Evolutionary conservation across 2,888 invertebrate species (phyloP).

Genomic region (Tetranychus truncatus): DNA sequence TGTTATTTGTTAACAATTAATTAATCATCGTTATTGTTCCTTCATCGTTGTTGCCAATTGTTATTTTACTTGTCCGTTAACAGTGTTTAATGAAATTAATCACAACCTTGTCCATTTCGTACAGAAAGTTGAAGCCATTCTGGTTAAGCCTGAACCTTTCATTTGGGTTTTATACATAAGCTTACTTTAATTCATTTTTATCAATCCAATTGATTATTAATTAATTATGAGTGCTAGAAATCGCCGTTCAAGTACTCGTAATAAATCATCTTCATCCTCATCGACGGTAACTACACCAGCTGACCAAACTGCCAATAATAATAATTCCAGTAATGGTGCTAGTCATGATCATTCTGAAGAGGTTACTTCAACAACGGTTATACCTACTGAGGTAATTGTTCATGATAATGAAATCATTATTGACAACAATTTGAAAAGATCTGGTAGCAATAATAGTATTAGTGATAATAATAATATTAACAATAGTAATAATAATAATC

Average conservation of each 20-base stretch:
- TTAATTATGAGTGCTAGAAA: background rate
- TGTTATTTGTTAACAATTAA: background rate
- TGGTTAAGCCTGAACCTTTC: too few species aligned
- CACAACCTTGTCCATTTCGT: too few species aligned
- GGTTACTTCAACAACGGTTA: background rate
- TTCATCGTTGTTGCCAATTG: too few species aligned
- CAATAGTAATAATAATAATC: background rate
- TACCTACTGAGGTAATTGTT: background rate
- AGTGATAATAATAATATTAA: background rate
- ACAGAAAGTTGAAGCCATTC: too few species aligned
- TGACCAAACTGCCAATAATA: background rate
- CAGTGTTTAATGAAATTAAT: too few species aligned
- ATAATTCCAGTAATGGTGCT: background rate
- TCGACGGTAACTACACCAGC: background rate
- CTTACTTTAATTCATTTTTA: too few species aligned
- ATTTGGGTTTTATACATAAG: too few species aligned
- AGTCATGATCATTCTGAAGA: background rate
- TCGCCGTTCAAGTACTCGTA: background rate
- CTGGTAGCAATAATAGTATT: background rate
- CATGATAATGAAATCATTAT: background rate
- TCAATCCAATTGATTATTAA: background rate
- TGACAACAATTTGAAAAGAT: background rate
- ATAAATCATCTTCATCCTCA: background rate
- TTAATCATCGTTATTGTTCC: too few species aligned
- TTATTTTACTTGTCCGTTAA: too few species aligned